Conservation (phyloP, 2,797 vertebrate species). For the Glyptemys insculpta region DNA sequence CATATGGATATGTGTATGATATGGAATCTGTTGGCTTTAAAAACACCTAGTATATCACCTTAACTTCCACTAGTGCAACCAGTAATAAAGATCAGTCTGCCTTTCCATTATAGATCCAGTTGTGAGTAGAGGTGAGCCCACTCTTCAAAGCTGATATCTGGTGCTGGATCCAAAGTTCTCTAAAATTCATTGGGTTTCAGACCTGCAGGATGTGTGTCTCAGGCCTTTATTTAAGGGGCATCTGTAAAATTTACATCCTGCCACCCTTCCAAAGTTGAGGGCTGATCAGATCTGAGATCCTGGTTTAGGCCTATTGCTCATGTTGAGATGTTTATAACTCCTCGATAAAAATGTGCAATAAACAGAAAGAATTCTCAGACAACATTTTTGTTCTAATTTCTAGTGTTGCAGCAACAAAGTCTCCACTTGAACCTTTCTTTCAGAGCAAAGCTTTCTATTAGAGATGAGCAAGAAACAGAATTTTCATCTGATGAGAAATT, state of each 20-base stretch:
- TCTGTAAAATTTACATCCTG: not conserved
- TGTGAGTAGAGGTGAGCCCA: not conserved
- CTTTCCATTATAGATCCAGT: not conserved
- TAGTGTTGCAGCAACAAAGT: not conserved
- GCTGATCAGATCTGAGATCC: not conserved
- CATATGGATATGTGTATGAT: fast-evolving
- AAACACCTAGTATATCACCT: not conserved
- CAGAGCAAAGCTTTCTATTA: not conserved
- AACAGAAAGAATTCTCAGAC: not conserved
- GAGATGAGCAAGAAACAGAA: not conserved
- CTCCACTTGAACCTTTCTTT: not conserved
- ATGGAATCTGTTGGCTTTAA: not conserved
- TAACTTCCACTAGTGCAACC: not conserved
- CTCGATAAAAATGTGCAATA: not conserved
- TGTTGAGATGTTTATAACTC: not conserved
- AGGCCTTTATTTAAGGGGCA: not conserved
- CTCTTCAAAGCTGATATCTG: not conserved
- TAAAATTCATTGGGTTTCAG: not conserved
- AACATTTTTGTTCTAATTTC: not conserved
- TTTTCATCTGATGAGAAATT: not conserved
- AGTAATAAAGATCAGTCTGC: not conserved
- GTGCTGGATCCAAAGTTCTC: not conserved
- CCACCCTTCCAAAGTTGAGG: not conserved
- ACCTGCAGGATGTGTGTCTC: not conserved
- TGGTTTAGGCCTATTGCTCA: not conserved